phyloP scores from a whole-genome alignment of 2,888 invertebrate genomes.

The Lacanobia wlatinum region DNA sequence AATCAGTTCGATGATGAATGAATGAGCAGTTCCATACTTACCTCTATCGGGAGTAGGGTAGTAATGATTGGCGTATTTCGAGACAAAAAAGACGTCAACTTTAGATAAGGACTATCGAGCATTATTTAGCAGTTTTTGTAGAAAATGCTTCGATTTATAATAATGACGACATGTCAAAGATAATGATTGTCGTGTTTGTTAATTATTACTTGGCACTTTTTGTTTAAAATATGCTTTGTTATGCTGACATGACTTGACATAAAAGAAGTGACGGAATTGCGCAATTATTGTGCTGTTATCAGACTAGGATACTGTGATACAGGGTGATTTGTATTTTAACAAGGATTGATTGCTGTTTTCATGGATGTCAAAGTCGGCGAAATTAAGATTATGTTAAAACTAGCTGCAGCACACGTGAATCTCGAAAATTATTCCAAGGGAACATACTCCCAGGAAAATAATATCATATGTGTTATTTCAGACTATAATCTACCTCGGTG shows the following conservation, averaged over 20 bases:
- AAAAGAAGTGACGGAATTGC: not conserved
- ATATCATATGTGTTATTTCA: no score
- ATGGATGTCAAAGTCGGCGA: no score
- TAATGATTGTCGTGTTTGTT: not conserved
- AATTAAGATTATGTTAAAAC: no score
- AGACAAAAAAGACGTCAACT: constrained; percentile 6
- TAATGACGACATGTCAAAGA: not conserved
- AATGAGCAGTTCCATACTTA: constrained; percentile 21
- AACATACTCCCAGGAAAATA: no score
- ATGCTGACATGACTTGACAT: constrained; percentile 3
- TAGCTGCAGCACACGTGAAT: no score
- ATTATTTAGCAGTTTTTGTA: constrained; percentile 4
- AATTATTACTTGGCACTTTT: constrained; percentile 1
- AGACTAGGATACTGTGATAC: not conserved
- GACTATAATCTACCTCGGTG: no score
- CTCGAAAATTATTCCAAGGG: no score
- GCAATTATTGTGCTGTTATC: not conserved
- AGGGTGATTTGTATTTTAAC: not conserved
- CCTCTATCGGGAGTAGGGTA: not conserved
- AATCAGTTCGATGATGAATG: no score
- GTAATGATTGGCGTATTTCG: constrained; percentile 18
- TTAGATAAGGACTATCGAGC: constrained; percentile 21
- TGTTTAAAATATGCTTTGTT: not conserved
- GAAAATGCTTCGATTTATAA: not conserved
- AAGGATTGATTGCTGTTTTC: not conserved